Evolutionary conservation across 2,113 vertebrate genomes (phyloP), one percentile per base, ranked within the genome.

Genomic region (Fulica atra): DNA sequence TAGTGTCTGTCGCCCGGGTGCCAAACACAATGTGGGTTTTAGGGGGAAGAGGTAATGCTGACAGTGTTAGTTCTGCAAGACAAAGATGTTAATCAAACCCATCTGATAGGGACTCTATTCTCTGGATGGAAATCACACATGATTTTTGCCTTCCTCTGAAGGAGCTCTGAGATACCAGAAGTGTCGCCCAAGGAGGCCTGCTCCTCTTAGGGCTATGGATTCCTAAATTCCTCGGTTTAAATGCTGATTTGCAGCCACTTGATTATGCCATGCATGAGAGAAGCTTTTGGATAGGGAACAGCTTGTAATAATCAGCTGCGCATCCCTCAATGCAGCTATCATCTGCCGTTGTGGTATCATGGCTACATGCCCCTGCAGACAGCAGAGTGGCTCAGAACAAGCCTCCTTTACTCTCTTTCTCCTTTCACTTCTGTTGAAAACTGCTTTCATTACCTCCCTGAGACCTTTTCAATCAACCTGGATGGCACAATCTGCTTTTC

Each of bases 21-120:
- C 26, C 0, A 0, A 44, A 25, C 29, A 2, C 19, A 0, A 0
- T 7, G 6, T 1, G 23, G 14, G 8, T 19, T 54, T 64, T 8
- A 26, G 0, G 11, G 7, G 31, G 28, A 2, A 53, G 50, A 44
- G 23, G 54, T 66, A 28, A 72, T 0, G 7, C 28, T 40, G 48
- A 36, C 18, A 16, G 7, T 1, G 2, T 40, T 18, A 18, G 38
- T 9, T 29, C 40, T 69, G 35, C 25, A 21, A 24, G 35, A 48
- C 35, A 74, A 38, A 77, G 51, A 35, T 14, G 63, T 29, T 10
- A n/a, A 29, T 10, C 31, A 64, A 42, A 40, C 33, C 33, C 5
- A 5, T 35, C 33, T 51, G 5, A 25, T 1, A 40, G n/a, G 18
- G 38, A 10, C 23, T 25, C 18, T 0, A 6, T 31, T 50, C 13